phyloP scores from a whole-genome alignment of 2,113 vertebrate genomes.

The Mirza zaza region DNA sequence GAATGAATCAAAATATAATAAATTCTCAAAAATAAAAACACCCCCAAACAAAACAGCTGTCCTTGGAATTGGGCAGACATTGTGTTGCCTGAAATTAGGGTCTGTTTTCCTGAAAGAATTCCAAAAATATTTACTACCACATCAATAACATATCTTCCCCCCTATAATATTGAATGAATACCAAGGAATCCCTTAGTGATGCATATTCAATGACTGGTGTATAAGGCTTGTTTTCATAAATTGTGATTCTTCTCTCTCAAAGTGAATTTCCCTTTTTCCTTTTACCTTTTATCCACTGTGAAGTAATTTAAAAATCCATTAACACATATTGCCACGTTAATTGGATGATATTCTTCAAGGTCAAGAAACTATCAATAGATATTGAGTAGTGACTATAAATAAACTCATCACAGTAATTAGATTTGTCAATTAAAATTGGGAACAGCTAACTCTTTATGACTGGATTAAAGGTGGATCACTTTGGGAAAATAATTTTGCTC shows the following conservation, averaged over 20 bases:
- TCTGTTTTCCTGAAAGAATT: background rate
- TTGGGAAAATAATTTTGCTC: slow-evolving; percentile 70
- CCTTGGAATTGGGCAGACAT: background rate
- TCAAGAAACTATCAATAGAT: slow-evolving; percentile 78
- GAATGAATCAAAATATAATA: background rate
- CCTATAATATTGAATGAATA: background rate
- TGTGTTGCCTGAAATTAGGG: background rate
- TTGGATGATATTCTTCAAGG: slow-evolving; percentile 73
- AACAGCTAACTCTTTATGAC: slow-evolving; percentile 66
- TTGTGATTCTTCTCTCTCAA: slow-evolving; percentile 47
- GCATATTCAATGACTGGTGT: background rate
- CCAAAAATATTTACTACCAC: background rate
- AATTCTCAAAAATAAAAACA: background rate
- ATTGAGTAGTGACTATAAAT: slow-evolving; percentile 79
- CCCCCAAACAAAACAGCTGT: background rate
- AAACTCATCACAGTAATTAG: slow-evolving; percentile 78
- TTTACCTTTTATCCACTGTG: slow-evolving; percentile 56
- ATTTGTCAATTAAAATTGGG: slow-evolving; percentile 79
- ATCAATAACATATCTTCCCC: background rate
- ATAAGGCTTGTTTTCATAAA: background rate
- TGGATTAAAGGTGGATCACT: slow-evolving; percentile 74
- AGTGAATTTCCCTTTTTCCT: slow-evolving; percentile 67
- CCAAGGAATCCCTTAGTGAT: background rate
- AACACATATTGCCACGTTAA: slow-evolving; percentile 76
- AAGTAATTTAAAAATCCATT: slow-evolving; percentile 80